A percentile compares a stretch with the other conserved stretches of the same genome.
Conservation (phyloP, 2,888 invertebrate genomes). For the Erynnis tages region DNA sequence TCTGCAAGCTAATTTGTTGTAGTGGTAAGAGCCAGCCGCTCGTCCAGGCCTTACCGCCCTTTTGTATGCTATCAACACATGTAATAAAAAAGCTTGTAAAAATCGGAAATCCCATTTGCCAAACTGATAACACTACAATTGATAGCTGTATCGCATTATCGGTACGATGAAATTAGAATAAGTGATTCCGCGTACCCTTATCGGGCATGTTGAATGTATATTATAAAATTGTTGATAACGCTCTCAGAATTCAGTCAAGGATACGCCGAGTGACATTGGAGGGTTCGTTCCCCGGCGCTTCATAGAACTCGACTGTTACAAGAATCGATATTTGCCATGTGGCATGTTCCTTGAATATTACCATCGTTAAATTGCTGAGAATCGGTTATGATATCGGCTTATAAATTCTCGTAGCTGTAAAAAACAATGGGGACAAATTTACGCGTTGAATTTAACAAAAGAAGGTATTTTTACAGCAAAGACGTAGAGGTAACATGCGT, state of each 20-base stretch:
- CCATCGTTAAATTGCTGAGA: not conserved
- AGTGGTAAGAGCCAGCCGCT: too few species aligned
- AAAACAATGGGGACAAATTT: too few species aligned
- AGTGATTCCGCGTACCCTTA: constrained; percentile 21
- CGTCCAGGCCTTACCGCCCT: too few species aligned
- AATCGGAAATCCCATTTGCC: not conserved
- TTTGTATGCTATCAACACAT: too few species aligned
- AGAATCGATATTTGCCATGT: constrained; percentile 31
- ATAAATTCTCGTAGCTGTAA: too few species aligned
- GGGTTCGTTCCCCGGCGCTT: constrained; percentile 33
- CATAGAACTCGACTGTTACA: constrained; percentile 32
- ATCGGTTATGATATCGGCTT: not conserved
- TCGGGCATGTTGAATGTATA: constrained; percentile 14
- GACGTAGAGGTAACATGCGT: too few species aligned
- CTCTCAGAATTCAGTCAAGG: constrained; percentile 30
- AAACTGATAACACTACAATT: not conserved
- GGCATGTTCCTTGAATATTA: constrained; percentile 12
- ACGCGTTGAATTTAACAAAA: too few species aligned
- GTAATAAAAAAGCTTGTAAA: too few species aligned
- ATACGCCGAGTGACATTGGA: constrained; percentile 32
- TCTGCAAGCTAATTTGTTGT: too few species aligned
- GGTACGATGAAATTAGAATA: constrained; percentile 16
- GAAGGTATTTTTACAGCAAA: too few species aligned
- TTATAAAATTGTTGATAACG: constrained; percentile 12
- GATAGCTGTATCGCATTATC: constrained; percentile 7